Base-by-base conservation (phyloP, 2,113 vertebrate species). In the Cynoglossus semilaevis region DNA sequence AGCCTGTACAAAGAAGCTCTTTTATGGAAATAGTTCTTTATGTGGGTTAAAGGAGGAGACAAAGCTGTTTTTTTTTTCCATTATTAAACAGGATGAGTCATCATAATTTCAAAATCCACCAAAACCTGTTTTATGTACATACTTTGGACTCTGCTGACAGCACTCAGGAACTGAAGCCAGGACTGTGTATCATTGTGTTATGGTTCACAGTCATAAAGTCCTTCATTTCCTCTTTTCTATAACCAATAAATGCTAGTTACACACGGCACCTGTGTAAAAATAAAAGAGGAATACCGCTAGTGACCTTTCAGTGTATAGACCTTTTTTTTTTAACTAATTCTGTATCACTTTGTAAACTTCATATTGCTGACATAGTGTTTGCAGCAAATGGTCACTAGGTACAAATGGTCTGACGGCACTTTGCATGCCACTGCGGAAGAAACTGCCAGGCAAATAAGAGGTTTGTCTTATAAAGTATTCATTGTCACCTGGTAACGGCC, bases 381-480 rank as follows among this genome's bases (percentile, higher is more conserved):
- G 73, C 74, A 86, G 63, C 78, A 84, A 72, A 60, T 72, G 43
- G 74, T 36, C 79, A 85, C 86, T 83, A 81, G 83, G 71, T 74
- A 63, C 72, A 83, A 86, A 88, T 87, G 79, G 81, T 85, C 80
- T 59, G 54, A 62, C 77, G 78, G 74, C 66, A 56, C 85, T 92
- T 92, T 92, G 90, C 91, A 91, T 92, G 86, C 72, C 75, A 70
- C 78, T 83, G 87, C 78, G 75, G 86, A 89, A 88, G 85, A 89
- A 92, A 91, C 91, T 90, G 91, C 89, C 90, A 92, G 90, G 90
- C 90, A 92, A 92, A 92, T 91, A 90, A 91, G 88, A 83, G 89
- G 88, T 91, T 91, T 89, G 90, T 91, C 91, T 92, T 91, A 92
- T 92, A 91, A 92, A 92, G 91, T 92, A 92, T 92, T 91, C 90